Evolutionary conservation across 2,888 invertebrate species (phyloP).

Genomic region (Tenthredo distinguenda): DNA sequence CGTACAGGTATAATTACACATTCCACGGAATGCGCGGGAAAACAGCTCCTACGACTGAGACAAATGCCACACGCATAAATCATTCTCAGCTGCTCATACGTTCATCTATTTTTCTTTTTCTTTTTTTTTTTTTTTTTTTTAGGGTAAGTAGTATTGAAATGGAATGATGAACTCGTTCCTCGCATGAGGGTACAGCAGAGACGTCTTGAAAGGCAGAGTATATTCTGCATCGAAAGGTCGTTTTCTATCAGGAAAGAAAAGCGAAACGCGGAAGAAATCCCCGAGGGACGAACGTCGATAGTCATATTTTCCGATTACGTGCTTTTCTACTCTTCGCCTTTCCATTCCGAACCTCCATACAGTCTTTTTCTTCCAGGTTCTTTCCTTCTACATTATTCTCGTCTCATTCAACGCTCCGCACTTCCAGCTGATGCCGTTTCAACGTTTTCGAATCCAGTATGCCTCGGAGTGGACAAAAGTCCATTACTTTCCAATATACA

Average conservation of each 20-base stretch:
- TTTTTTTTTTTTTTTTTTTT: background rate
- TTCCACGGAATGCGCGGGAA: constrained; percentile 10
- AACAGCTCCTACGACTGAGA: background rate
- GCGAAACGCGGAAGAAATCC: constrained; percentile 21
- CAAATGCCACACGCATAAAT: background rate
- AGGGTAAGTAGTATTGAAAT: background rate
- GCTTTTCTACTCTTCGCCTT: constrained; percentile 43
- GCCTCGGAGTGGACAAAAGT: constrained; percentile 23
- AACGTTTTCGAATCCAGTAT: constrained; percentile 14
- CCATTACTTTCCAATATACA: constrained; percentile 45
- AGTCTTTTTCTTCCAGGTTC: background rate
- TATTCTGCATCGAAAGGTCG: constrained; percentile 22
- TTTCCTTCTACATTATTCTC: background rate
- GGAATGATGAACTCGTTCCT: constrained; percentile 22
- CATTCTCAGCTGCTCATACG: background rate
- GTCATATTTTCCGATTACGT: constrained; percentile 48
- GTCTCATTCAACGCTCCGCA: constrained; percentile 13
- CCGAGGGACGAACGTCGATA: constrained; percentile 25
- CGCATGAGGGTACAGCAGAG: background rate
- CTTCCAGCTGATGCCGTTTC: background rate
- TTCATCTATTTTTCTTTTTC: background rate
- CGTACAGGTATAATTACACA: constrained; percentile 37
- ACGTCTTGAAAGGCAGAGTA: constrained; percentile 7
- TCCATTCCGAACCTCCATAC: background rate
- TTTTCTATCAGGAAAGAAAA: constrained; percentile 15